Percentiles rank a stretch among this genome's conserved stretches.
phyloP scores from a whole-genome alignment of 37 sponge, comb jelly and placozoan species.

The Geodia barretti region DNA sequence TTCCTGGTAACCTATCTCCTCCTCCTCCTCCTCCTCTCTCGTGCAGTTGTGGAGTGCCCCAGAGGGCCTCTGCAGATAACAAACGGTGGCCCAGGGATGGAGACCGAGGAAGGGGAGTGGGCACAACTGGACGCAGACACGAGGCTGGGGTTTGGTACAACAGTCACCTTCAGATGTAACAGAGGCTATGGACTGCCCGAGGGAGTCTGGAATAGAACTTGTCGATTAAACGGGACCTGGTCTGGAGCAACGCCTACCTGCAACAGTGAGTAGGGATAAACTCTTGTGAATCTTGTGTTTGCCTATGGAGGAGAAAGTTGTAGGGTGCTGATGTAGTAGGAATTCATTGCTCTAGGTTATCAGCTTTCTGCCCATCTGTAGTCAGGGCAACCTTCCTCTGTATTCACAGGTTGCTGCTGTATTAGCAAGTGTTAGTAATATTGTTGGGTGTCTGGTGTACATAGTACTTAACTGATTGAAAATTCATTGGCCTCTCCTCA shows the following conservation, averaged over 20 bases:
- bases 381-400: neutral
- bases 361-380: neutral
- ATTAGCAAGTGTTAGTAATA: neutral
- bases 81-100: neutral
- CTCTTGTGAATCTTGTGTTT: neutral
- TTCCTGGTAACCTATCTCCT: too few relatives aligned
- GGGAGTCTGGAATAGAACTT: too few relatives aligned
- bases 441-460: neutral
- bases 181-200: conserved; percentile 10
- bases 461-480: neutral
- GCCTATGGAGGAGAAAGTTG: neutral
- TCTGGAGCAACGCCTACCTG: conserved; percentile 12
- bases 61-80: neutral
- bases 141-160: neutral
- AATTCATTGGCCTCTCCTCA: neutral
- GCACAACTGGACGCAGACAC: neutral
- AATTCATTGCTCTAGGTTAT: neutral
- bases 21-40: too few relatives aligned
- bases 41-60: neutral
- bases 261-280: conserved; percentile 15
- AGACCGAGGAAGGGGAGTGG: neutral
- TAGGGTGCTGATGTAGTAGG: neutral
- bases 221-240: conserved; percentile 42
- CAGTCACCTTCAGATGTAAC: neutral
- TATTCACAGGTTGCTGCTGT: neutral